phyloP scores from a whole-genome alignment of 2,888 invertebrate genomes.

The Ommatoiulus sabulosus region DNA sequence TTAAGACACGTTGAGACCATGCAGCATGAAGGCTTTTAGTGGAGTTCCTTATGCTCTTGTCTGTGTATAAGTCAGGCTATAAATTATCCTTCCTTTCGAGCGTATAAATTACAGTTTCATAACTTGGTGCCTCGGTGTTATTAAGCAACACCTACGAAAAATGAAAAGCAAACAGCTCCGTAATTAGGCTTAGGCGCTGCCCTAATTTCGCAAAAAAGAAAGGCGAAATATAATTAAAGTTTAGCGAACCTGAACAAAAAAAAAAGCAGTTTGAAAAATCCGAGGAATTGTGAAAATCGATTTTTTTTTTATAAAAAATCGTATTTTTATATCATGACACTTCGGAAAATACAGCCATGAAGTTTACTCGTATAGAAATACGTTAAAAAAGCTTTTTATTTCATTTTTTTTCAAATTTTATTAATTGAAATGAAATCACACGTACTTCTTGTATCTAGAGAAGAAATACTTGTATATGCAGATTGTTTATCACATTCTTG shows the following conservation, averaged over 20 bases:
- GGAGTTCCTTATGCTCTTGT: conserved; percentile 5
- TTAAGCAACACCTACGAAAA: conserved; percentile 29
- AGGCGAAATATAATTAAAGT: conserved; percentile 4
- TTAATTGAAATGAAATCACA: no score
- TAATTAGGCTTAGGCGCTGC: conserved; percentile 30
- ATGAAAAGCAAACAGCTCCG: conserved; percentile 16
- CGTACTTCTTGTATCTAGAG: no score
- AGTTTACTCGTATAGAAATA: no score
- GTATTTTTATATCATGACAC: no score
- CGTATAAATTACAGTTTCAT: conserved; percentile 31
- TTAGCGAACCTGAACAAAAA: neutral
- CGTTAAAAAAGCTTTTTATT: no score
- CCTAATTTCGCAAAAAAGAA: neutral
- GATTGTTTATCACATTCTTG: no score
- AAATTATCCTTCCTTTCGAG: conserved; percentile 11
- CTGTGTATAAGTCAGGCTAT: conserved; percentile 4
- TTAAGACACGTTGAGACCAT: neutral
- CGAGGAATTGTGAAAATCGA: neutral
- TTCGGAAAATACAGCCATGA: no score
- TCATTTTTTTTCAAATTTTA: no score
- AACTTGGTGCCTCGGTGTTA: neutral
- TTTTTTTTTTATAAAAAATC: neutral
- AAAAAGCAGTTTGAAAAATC: neutral
- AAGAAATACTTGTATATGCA: no score
- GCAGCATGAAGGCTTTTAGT: neutral